Evolutionary conservation across 2,797 vertebrate species (phyloP), one percentile per base, ranked within the genome.

Genomic region (Sebastes diaconus): DNA sequence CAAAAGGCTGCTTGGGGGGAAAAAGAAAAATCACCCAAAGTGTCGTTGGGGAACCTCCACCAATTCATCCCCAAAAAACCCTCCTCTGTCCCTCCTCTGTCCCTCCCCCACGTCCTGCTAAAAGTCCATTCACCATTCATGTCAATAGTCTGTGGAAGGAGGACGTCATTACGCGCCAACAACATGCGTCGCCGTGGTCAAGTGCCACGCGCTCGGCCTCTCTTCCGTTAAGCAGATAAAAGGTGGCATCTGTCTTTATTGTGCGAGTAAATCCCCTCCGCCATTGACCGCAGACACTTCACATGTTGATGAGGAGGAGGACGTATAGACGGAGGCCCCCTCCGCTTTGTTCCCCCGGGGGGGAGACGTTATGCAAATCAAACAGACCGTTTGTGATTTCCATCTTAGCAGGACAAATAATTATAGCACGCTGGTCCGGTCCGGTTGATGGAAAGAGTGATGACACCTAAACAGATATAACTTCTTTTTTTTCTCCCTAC

Each of bases 211-310:
- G 93, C 85, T 84, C 76, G 6, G 83, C 83, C 90, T 82, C 89
- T 93, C 91, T 90, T 91, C 92, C 90, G 88, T 94, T 92, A 88
- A 87, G 88, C 87, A 82, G 79, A 93, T 93, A 93, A 94, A 94
- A 93, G 92, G 87, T 84, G 89, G 90, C 95, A 96, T 95, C 95
- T 95, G 95, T 93, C 92, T 87, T 92, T 89, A 91, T 94, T 93
- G 92, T 94, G 92, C 4, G 61, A 57, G 80, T 70, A 87, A 92
- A 92, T 89, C 88, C 89, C 88, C 84, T 77, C 81, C 34, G 76
- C 90, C 88, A 90, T 92, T 94, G 88, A 93, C 84, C 57, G 79
- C 68, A 16, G 91, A 94, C 93, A 93, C 93, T 95, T 95, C 92
- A 92, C 88, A 94, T 95, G 93, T 90, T 92, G 94, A 94, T 93